Evolutionary conservation across 2,797 vertebrate species (phyloP).

Genomic region (Cichlasoma orientale): DNA sequence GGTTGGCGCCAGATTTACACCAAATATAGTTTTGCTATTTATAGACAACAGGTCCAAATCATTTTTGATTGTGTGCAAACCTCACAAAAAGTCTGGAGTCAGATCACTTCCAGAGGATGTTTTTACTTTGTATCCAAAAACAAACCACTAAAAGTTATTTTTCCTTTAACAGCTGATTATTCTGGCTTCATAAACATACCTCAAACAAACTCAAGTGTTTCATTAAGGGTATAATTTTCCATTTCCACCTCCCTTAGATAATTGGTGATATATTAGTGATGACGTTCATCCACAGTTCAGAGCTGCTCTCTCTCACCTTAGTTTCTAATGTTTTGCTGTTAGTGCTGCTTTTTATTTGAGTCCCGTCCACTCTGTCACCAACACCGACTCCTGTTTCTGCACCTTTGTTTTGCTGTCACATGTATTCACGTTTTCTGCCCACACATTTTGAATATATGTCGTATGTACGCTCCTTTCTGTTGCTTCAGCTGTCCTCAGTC

Average conservation of each 20-base stretch:
- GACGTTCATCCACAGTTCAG: rapidly evolving
- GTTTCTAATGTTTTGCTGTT: neutral
- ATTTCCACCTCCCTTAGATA: neutral
- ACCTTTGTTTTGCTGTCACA: neutral
- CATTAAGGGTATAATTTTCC: neutral
- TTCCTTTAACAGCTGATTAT: neutral
- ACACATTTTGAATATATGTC: rapidly evolving
- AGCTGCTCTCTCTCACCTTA: rapidly evolving
- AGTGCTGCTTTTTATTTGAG: neutral
- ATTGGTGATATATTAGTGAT: neutral
- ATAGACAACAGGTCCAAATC: neutral
- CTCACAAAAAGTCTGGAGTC: neutral
- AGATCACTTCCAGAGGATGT: neutral
- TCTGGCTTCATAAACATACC: neutral
- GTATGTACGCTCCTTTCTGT: neutral
- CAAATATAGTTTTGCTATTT: neutral
- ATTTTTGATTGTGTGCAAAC: neutral
- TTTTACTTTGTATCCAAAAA: neutral
- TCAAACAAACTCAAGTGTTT: neutral
- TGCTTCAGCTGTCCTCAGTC: neutral
- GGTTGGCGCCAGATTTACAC: neutral
- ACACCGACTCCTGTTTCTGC: neutral
- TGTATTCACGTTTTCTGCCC: neutral
- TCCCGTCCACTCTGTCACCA: neutral
- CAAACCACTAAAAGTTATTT: neutral